Evolutionary conservation across 2,797 vertebrate genomes (phyloP).

Genomic region (Poeciliopsis gracilis): DNA sequence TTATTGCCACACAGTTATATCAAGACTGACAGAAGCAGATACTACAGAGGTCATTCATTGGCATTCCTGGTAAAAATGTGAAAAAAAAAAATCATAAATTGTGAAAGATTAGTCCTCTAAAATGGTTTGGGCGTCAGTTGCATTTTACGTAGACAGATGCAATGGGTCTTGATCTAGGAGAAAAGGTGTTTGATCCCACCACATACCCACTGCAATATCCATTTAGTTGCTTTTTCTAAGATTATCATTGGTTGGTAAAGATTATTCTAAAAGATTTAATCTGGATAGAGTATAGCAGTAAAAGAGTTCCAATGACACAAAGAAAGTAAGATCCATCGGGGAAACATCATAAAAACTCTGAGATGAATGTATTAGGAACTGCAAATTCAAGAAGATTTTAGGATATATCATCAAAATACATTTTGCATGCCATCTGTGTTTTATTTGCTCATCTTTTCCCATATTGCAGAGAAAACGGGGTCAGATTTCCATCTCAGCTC

Average conservation of each 20-base stretch:
- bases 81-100: not conserved
- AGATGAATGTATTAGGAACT: conserved; percentile 41
- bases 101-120: conserved; percentile 64
- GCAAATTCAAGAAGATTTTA: conserved; percentile 46
- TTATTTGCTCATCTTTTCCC: conserved; percentile 59
- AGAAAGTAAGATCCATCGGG: conserved; percentile 16
- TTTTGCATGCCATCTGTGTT: conserved; percentile 39
- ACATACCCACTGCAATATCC: conserved; percentile 14
- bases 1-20: not conserved
- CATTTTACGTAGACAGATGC: conserved; percentile 59
- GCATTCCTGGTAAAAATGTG: not conserved
- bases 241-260: conserved; percentile 30
- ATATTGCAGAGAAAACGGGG: conserved; percentile 61
- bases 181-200: conserved; percentile 42
- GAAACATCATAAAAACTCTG: conserved; percentile 10
- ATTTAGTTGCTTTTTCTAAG: conserved; percentile 36
- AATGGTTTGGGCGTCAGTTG: conserved; percentile 62
- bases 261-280: conserved; percentile 57
- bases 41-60: not conserved
- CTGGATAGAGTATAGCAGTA: conserved; percentile 57
- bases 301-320: not conserved
- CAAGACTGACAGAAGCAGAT: not conserved
- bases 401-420: conserved; percentile 69
- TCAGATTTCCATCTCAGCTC: conserved; percentile 66
- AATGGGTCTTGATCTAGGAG: conserved; percentile 39